Base-by-base conservation (phyloP, 1,140 invertebrate species). In the Ceratosolen solmsi region DNA sequence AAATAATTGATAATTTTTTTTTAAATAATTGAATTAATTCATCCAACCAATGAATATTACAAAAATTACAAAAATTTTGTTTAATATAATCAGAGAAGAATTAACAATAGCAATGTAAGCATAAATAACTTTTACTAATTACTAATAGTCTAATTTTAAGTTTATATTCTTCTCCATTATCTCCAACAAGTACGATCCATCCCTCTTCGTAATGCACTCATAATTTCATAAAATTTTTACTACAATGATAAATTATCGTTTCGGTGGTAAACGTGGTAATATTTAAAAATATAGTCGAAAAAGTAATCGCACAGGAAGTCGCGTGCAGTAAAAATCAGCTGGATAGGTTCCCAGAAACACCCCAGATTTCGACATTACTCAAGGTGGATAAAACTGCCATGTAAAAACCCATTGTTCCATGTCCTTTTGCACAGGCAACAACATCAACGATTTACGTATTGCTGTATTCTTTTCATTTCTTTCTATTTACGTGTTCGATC, bases 281-380 rank as follows among this genome's bases (percentile, higher is more conserved):
- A n/a, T 17, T 8, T 0, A 7, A 22, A 51, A 72, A 25, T 49
- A 41, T 11, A 72, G 25, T 27, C 9, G 4, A 49, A 30, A 17
- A 49, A 27, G 46, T n/a, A 46, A 46, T 68, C 33, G 0, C 9
- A 13, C 11, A n/a, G 70, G 76, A 63, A 79, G 58, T 36, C 20
- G 75, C 30, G 79, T 25, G 82, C 82, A 77, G 85, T 70, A 22
- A 49, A 84, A 87, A 86, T 90, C 90, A 91, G 89, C 89, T 91
- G 90, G 49, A 36, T 41, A 17, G 84, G 83, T 84, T 87, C 90
- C 90, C 90, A 89, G 87, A 86, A 36, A 89, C 90, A 87, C 90
- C 89, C 90, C 91, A 91, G 91, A 91, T 92, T 92, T 91, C 87
- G 89, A 92, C 91, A 91, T 92, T 91, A 92, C 89, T 92, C 91